These are phyloP conservation scores for Eleginops maclovinus DNA, from an alignment of 2,113 vertebrate species.

Conservation along the genomic window DNA sequence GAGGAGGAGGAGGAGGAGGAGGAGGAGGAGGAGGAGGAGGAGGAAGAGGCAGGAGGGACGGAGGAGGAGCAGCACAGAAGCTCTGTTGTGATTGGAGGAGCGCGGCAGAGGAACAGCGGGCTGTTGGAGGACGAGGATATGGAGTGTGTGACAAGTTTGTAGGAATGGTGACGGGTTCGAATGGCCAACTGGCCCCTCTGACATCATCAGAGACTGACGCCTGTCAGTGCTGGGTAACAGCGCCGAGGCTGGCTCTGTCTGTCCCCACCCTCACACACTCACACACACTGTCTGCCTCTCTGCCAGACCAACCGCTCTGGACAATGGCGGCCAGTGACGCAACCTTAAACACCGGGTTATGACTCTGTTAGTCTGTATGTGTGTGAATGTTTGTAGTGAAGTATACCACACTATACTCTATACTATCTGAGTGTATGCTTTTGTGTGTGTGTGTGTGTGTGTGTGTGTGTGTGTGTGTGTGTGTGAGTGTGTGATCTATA, in stretches of 20 bases:
- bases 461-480: slow-evolving; percentile 39
- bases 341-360: slow-evolving; percentile 72
- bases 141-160: slow-evolving; percentile 95
- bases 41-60: slow-evolving; percentile 64
- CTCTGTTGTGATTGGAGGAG: slow-evolving; percentile 55
- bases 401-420: slow-evolving; percentile 70
- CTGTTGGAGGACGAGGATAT: slow-evolving; percentile 92
- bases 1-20: slow-evolving; percentile 69
- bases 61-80: slow-evolving; percentile 66
- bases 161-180: slow-evolving; percentile 79
- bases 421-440: slow-evolving; percentile 69
- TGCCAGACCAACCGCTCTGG: slow-evolving; percentile 76
- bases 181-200: slow-evolving; percentile 57
- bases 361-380: slow-evolving; percentile 77
- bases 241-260: slow-evolving; percentile 69
- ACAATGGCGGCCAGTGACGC: slow-evolving; percentile 80
- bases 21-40: no score
- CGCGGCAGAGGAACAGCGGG: slow-evolving; percentile 84
- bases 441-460: slow-evolving; percentile 71
- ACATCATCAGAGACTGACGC: slow-evolving; percentile 69
- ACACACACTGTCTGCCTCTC: slow-evolving; percentile 74
- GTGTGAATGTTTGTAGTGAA: slow-evolving; percentile 82
- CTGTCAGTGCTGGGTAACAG: slow-evolving; percentile 66
- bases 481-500: slow-evolving; percentile 60
- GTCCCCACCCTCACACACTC: slow-evolving; percentile 55